Percentiles rank a stretch among this genome's conserved stretches.
Evolutionary conservation across 1,140 invertebrate species (phyloP).

Genomic region (Scylla paramamosain): DNA sequence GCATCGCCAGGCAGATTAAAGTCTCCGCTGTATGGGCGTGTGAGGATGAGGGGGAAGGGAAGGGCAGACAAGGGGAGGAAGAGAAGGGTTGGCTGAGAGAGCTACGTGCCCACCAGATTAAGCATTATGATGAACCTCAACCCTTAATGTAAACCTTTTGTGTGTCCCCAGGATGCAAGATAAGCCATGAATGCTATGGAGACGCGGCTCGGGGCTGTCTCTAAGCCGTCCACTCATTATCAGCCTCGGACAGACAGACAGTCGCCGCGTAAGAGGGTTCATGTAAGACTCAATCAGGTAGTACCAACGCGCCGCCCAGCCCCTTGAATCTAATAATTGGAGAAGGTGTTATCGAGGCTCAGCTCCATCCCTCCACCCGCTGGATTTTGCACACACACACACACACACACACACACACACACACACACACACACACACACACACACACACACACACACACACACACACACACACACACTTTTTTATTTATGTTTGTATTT

Average conservation of each 20-base stretch:
- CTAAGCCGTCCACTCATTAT: background rate
- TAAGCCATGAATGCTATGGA: slow-evolving; percentile 22
- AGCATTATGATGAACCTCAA: slow-evolving; percentile 15
- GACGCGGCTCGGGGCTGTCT: background rate
- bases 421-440: too few relatives aligned
- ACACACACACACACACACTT: too few relatives aligned
- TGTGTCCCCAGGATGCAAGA: background rate
- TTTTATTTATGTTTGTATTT: too few relatives aligned
- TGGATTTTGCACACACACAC: too few relatives aligned
- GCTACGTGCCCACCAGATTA: background rate
- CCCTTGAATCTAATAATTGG: background rate
- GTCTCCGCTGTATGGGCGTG: slow-evolving; percentile 1
- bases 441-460: too few relatives aligned
- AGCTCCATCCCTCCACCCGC: background rate
- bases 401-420: too few relatives aligned
- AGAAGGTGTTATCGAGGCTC: background rate
- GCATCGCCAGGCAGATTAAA: slow-evolving; percentile 1
- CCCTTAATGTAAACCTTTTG: slow-evolving; percentile 15
- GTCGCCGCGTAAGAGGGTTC: background rate
- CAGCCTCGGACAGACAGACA: background rate
- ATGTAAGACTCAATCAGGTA: background rate
- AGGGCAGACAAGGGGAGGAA: background rate
- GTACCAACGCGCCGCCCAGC: background rate
- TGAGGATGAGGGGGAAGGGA: background rate
- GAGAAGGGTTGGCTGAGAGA: background rate